Evolutionary conservation across 1,140 invertebrate species (phyloP).

Genomic region (Solen grandis): DNA sequence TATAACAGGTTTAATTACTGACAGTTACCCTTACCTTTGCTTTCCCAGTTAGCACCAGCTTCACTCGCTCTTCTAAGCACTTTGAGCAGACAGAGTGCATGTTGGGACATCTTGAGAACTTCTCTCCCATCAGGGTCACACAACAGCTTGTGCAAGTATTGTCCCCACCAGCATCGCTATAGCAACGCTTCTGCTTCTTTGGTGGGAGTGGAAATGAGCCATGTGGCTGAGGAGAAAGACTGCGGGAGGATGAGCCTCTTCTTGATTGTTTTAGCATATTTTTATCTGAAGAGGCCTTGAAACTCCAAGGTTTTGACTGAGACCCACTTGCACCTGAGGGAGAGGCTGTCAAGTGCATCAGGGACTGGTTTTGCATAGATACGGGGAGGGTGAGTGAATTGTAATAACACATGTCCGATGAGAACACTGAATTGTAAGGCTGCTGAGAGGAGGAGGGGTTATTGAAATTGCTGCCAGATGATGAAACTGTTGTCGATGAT

Average conservation of each 20-base stretch:
- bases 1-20: not conserved
- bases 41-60: constrained; percentile 71
- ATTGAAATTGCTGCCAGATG: too few relatives aligned
- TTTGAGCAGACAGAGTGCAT: constrained; percentile 67
- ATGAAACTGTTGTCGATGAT: too few relatives aligned
- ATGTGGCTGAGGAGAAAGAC: constrained; percentile 3
- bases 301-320: not conserved
- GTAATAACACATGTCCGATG: too few relatives aligned
- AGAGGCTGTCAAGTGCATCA: not conserved
- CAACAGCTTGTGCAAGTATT: constrained; percentile 54
- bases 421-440: too few relatives aligned
- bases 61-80: constrained; percentile 72
- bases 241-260: not conserved
- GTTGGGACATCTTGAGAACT: constrained; percentile 66
- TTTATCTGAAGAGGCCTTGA: not conserved
- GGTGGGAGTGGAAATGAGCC: constrained; percentile 54
- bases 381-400: constrained; percentile 34
- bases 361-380: constrained; percentile 2
- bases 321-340: not conserved
- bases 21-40: constrained; percentile 66
- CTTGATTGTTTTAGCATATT: not conserved
- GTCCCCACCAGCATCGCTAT: not conserved
- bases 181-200: constrained; percentile 63
- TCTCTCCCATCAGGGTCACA: constrained; percentile 49
- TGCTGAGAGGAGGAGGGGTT: too few relatives aligned